A percentile compares a stretch with the other conserved stretches of the same genome.
Evolutionary conservation across 2,113 vertebrate genomes (phyloP).

Genomic region (Candoia aspera): DNA sequence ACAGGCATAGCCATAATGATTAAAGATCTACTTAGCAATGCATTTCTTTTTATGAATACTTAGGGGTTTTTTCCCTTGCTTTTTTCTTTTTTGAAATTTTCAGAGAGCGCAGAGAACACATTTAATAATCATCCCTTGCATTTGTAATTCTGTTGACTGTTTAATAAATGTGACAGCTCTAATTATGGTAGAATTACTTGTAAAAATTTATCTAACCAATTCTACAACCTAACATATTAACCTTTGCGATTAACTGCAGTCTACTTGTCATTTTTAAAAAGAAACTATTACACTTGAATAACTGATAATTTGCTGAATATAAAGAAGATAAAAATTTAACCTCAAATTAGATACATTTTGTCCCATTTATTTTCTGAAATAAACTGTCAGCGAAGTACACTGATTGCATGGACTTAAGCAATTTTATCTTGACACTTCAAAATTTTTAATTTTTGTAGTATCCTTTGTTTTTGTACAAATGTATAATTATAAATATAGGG

Average conservation of each 20-base stretch:
- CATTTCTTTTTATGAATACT: not conserved
- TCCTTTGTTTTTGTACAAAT: not conserved
- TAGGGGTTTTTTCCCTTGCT: not conserved
- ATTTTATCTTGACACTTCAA: not conserved
- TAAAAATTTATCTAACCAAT: conserved; percentile 14
- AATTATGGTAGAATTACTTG: conserved; percentile 24
- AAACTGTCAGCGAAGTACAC: not conserved
- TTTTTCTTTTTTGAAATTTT: conserved; percentile 13
- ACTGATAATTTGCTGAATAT: conserved; percentile 11
- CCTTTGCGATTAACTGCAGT: conserved; percentile 7
- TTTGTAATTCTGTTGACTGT: not conserved
- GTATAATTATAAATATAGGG: not conserved
- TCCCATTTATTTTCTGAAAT: not conserved
- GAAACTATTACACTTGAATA: conserved; percentile 16
- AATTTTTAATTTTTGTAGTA: not conserved
- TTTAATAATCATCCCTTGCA: not conserved
- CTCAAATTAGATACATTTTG: not conserved
- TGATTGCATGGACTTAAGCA: not conserved
- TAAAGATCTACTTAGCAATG: conserved; percentile 2
- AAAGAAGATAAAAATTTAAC: not conserved
- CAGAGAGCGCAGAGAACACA: not conserved
- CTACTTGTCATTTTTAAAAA: conserved; percentile 26
- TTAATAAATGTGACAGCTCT: conserved; percentile 21
- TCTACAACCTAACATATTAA: conserved; percentile 19
- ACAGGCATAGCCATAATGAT: not conserved